phyloP scores from a whole-genome alignment of 2,888 invertebrate genomes.

The Plebejus anna region DNA sequence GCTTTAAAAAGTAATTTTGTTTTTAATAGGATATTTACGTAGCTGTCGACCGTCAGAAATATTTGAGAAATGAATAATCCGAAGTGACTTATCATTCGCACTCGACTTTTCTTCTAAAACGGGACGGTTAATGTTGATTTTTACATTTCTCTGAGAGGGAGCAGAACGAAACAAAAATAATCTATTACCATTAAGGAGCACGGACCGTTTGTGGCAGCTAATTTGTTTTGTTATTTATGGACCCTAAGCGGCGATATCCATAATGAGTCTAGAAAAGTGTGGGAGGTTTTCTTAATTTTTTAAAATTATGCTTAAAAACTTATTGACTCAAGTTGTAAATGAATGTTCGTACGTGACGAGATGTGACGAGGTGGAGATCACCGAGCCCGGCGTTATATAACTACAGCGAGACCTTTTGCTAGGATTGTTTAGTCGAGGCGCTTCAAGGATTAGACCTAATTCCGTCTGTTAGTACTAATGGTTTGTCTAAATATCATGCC shows the following conservation, averaged over 20 bases:
- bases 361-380: neutral
- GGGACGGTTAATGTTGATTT: constrained; percentile 21
- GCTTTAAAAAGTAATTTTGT: neutral
- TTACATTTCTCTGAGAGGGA: constrained; percentile 30
- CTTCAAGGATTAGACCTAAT: neutral
- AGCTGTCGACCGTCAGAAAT: neutral
- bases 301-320: neutral
- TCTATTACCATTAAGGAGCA: constrained; percentile 40
- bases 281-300: neutral
- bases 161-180: constrained; percentile 40
- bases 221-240: constrained; percentile 41
- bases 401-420: neutral
- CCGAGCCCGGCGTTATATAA: neutral
- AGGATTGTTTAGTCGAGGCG: neutral
- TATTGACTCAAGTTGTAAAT: neutral
- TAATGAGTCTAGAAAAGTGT: constrained; percentile 30
- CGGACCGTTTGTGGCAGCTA: constrained; percentile 41
- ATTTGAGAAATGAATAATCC: constrained; percentile 3
- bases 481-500: neutral
- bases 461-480: neutral
- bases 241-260: constrained; percentile 36
- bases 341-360: neutral
- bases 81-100: constrained; percentile 15
- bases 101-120: neutral
- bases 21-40: neutral